Evolutionary conservation across 2,797 vertebrate genomes (phyloP).

Genomic region (Leptodactylus fallax): DNA sequence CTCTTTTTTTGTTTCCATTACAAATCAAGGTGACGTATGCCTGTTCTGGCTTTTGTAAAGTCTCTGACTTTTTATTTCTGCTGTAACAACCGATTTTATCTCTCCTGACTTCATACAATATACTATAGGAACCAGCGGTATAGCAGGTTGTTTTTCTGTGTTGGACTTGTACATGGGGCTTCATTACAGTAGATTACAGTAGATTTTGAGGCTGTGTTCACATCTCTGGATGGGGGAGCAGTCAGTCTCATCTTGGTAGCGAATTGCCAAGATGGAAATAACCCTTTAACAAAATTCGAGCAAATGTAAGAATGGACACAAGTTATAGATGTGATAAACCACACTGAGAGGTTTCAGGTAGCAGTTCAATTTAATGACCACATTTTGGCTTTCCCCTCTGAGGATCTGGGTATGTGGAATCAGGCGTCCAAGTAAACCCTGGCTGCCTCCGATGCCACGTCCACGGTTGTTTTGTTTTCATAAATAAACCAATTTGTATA

Average conservation of each 20-base stretch:
- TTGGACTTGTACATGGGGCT: neutral
- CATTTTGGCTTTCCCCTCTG: neutral
- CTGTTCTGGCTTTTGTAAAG: conserved; percentile 55
- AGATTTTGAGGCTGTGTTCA: too few species aligned
- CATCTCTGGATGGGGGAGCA: too few species aligned
- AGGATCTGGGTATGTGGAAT: too few species aligned
- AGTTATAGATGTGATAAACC: too few species aligned
- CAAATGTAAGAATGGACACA: too few species aligned
- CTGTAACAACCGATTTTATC: conserved; percentile 17
- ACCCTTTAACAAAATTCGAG: too few species aligned
- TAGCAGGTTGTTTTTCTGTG: neutral
- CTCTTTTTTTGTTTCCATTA: conserved; percentile 59
- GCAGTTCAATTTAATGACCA: too few species aligned
- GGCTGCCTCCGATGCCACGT: neutral
- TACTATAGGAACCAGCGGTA: neutral
- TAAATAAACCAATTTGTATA: conserved; percentile 19
- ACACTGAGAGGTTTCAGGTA: too few species aligned
- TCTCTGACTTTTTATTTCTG: conserved; percentile 30
- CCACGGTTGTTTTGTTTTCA: conserved; percentile 6
- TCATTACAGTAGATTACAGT: too few species aligned
- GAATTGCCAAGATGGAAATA: too few species aligned
- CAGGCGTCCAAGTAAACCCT: neutral
- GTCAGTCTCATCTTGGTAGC: too few species aligned
- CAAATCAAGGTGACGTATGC: conserved; percentile 60
- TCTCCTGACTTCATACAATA: neutral